Conservation (phyloP, 2,113 vertebrate genomes). For the Pelusios castaneus region DNA sequence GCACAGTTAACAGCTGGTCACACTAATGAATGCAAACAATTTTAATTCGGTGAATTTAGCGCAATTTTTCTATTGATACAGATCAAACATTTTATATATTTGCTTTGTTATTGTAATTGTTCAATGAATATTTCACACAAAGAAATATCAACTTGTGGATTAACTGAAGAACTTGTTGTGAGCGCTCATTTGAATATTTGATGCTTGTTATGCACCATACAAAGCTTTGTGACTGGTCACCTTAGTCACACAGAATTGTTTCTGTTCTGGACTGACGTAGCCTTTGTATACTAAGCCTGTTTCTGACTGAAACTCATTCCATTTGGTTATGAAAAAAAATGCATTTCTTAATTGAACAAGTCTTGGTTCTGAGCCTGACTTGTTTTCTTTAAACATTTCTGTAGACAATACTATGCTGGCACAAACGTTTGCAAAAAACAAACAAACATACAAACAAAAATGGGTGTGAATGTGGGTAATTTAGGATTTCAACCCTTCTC, state of each 20-base stretch:
- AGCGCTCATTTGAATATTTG: not conserved
- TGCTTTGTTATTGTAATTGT: not conserved
- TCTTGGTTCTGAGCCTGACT: not conserved
- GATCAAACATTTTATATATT: not conserved
- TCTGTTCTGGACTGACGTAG: not conserved
- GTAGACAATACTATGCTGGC: not conserved
- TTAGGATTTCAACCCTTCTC: not conserved
- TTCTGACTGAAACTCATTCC: not conserved
- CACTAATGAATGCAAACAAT: conserved; percentile 64
- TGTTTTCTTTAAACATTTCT: not conserved
- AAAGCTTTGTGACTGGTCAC: too few relatives aligned
- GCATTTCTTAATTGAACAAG: not conserved
- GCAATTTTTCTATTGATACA: conserved; percentile 17
- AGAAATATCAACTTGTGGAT: not conserved
- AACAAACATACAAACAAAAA: too few relatives aligned
- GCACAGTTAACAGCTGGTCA: conserved; percentile 61
- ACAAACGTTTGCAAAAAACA: not conserved
- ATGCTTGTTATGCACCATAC: not conserved
- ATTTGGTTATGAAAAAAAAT: not conserved
- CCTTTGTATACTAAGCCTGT: not conserved
- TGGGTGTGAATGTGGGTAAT: not conserved
- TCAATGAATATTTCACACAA: conserved; percentile 10
- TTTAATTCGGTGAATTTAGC: conserved; percentile 18
- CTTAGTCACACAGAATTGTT: not conserved
- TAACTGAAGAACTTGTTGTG: not conserved